Evolutionary conservation across 2,113 vertebrate genomes (phyloP).

Genomic region (Eudyptes chrysolophus): DNA sequence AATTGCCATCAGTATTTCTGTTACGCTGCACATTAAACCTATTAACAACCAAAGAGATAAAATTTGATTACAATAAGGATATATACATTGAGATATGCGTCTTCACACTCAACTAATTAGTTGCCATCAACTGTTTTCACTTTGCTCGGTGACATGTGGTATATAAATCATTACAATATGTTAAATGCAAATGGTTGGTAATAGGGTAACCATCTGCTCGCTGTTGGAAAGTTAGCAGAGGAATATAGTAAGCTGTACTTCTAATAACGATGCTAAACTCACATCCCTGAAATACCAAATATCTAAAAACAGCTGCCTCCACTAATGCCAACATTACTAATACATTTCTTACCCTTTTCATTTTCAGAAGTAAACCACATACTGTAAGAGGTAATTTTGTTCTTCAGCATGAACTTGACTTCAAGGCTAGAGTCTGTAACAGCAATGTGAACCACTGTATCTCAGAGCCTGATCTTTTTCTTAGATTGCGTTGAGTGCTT

Average conservation of each 20-base stretch:
- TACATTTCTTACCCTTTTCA: slow-evolving; percentile 57
- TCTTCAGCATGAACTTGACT: slow-evolving; percentile 36
- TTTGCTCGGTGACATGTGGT: slow-evolving; percentile 73
- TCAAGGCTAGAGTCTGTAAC: slow-evolving; percentile 18
- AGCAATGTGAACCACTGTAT: not conserved
- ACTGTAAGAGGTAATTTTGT: slow-evolving; percentile 43
- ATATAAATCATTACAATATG: slow-evolving; percentile 79
- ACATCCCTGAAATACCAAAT: slow-evolving; percentile 68
- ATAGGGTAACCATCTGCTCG: slow-evolving; percentile 79
- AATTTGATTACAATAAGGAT: slow-evolving; percentile 44
- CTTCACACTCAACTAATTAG: slow-evolving; percentile 75
- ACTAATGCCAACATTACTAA: slow-evolving; percentile 64
- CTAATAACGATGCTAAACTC: slow-evolving; percentile 65
- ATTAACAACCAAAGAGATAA: slow-evolving; percentile 36
- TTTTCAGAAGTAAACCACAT: slow-evolving; percentile 43
- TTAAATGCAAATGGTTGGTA: slow-evolving; percentile 79
- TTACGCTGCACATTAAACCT: slow-evolving; percentile 2
- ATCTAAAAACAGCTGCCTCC: slow-evolving; percentile 73
- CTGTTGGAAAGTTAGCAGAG: slow-evolving; percentile 70
- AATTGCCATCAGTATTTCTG: slow-evolving; percentile 5
- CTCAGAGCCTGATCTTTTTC: not conserved
- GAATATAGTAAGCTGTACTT: slow-evolving; percentile 64
- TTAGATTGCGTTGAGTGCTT: not conserved
- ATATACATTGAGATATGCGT: slow-evolving; percentile 44
- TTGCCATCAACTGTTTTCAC: slow-evolving; percentile 66